Base-by-base conservation (phyloP, 2,797 vertebrate species). In the Hoplostethus atlanticus region DNA sequence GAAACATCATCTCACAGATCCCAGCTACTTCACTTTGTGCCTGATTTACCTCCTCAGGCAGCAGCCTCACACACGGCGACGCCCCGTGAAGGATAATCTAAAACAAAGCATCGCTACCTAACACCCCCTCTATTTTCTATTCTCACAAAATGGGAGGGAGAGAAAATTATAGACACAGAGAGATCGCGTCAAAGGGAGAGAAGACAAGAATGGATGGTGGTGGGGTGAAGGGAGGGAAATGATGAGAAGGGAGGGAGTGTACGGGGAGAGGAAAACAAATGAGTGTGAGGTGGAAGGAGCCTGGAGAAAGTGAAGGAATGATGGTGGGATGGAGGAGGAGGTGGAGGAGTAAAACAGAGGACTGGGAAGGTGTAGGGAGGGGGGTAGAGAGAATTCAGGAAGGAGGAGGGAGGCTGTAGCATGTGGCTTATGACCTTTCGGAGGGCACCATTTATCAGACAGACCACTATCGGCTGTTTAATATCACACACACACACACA, bases 351-450 rank as follows among this genome's bases (percentile, higher is more conserved):
- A 6, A 6, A 17, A 9, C 10, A 34, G 30, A 25, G 34, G 34
- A 6, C 34, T 6, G 34, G 34, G 34, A 34, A 34, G 21, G 1
- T 17, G 9, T 3, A 25, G 16, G 4, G 30, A 67, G 36, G 34
- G 21, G 52, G 16, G 16, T 6, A 28, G 59, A 30, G 48, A 38
- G 69, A 48, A 56, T 50, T 36, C 12, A 28, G 42, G 36, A 34
- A 58, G 57, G 13, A 21, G 42, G 31, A 61, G 16, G 1, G 61
- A 61, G 51, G 51, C 59, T 38, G 65, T 76, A 59, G 46, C 11
- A 77, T 66, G 61, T 38, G 66, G 61, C 73, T 65, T 16, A 66
- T 90, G 89, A 91, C 89, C 84, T 93, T 89, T 92, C 17, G 21
- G 16, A 12, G 59, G 1, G 30, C 80, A 68, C 16, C 68, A 83